Percentiles rank a stretch among this genome's conserved stretches.
Conservation (phyloP, 2,888 invertebrate genomes). For the Apamea sordens region DNA sequence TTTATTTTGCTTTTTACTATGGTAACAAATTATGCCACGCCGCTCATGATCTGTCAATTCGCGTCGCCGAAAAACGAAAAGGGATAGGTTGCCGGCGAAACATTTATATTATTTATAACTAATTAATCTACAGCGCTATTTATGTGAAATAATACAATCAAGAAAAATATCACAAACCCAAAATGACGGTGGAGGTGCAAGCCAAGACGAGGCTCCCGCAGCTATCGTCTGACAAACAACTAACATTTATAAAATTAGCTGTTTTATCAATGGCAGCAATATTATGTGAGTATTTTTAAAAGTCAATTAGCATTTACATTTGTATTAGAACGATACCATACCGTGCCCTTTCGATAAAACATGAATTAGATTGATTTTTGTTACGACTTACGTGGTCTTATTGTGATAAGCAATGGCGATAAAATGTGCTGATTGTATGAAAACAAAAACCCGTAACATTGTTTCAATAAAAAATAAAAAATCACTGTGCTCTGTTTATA, state of each 20-base stretch:
- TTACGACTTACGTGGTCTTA: conserved; percentile 75
- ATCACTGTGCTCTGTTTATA: background rate
- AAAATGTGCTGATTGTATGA: conserved; percentile 56
- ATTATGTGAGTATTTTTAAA: conserved; percentile 93
- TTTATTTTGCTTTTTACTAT: conserved; percentile 33
- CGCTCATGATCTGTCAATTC: conserved; percentile 80
- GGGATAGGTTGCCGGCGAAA: conserved; percentile 86
- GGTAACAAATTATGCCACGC: conserved; percentile 82
- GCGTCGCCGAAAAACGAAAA: conserved; percentile 71
- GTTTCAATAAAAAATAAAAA: conserved; percentile 14
- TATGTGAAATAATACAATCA: conserved; percentile 68
- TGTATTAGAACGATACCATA: conserved; percentile 17
- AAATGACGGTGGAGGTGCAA: conserved; percentile 85
- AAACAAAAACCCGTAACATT: conserved; percentile 30
- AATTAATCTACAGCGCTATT: conserved; percentile 61
- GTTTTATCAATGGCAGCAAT: conserved; percentile 97
- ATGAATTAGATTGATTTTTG: conserved; percentile 40
- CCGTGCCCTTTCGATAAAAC: conserved; percentile 25
- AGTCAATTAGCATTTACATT: conserved; percentile 39
- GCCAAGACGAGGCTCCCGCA: conserved; percentile 82
- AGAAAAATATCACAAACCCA: conserved; percentile 64
- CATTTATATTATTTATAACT: conserved; percentile 48
- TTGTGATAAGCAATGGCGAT: conserved; percentile 66
- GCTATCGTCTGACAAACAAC: conserved; percentile 88
- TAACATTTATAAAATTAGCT: conserved; percentile 92